Evolutionary conservation across 1,140 invertebrate genomes (phyloP).

Genomic region (Scylla paramamosain): DNA sequence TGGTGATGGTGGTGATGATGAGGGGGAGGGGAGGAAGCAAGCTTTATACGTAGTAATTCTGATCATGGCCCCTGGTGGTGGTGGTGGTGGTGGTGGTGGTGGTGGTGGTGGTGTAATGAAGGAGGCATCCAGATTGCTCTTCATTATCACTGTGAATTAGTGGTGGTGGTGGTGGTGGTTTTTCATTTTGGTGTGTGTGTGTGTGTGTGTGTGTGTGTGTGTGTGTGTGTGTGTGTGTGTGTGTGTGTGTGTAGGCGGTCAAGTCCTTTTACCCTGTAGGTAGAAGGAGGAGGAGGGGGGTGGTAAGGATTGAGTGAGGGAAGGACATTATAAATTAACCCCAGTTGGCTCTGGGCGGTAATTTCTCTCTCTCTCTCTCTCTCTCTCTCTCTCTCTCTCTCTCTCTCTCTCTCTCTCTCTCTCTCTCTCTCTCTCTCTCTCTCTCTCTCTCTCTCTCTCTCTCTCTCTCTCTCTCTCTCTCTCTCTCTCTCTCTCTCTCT

Average conservation of each 20-base stretch:
- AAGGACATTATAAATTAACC: neutral
- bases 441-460: constrained; percentile 14
- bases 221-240: constrained; percentile 32
- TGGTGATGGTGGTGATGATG: too few species aligned
- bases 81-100: too few species aligned
- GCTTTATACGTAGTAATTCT: too few species aligned
- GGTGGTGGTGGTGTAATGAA: neutral
- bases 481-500: constrained; percentile 27
- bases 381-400: too few species aligned
- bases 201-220: constrained; percentile 39
- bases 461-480: constrained; percentile 36
- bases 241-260: neutral
- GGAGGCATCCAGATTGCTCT: too few species aligned
- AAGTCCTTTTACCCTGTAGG: too few species aligned
- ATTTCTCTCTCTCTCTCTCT: too few species aligned
- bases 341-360: neutral
- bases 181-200: constrained; percentile 35
- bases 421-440: constrained; percentile 27
- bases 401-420: constrained; percentile 19
- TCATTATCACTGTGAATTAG: too few species aligned
- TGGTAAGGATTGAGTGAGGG: too few species aligned
- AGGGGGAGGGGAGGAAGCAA: too few species aligned
- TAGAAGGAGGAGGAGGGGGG: neutral
- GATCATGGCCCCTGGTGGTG: too few species aligned
- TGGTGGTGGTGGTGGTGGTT: neutral